Base-by-base conservation (phyloP, 37 sponge, comb jelly and placozoan species). In the Amphimedon queenslandica region DNA sequence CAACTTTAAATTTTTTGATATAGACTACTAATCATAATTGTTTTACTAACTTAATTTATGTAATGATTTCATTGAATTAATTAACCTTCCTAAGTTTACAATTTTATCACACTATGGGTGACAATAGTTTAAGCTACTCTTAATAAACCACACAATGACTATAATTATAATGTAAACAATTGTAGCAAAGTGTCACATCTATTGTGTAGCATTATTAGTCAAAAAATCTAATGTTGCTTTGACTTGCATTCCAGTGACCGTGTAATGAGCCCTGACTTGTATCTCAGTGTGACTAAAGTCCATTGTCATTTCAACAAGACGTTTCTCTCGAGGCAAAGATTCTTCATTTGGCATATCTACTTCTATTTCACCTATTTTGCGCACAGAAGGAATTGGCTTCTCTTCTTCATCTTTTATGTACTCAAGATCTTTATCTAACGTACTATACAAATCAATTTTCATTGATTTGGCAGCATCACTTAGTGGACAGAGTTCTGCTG, bases 201-300 rank as follows among this genome's bases (percentile, higher is more conserved):
- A n/a, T n/a, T n/a, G n/a, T n/a, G n/a, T n/a, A 18, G 53, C 61
- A 25, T 60, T 13, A 60, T 16, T 42, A 55, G 77, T 42, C 3
- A 77, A 40, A 55, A 77, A 77, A 47, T 77, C 69, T 20, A 66
- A 4, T 23, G 43, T 28, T 2, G 33, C 51, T 82, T 75, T 64
- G 2, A 75, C 67, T 77, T 66, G 57, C 24, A 55, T 51, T 24
- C 41, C 28, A 55, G 78, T 24, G 18, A 67, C 53, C 11, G 23
- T 4, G 67, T 77, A 66, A 13, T 37, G 67, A 43, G 58, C 77
- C 37, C 30, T 33, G 18, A 78, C 79, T 57, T 78, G 70, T 27
- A 78, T 78, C 24, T 78, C 79, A 37, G 79, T 69, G 51, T 78
- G 79, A 57, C 63, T 70, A 29, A 78, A 69, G 40, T 78, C 79